Percentiles rank a stretch among this genome's conserved stretches.
Evolutionary conservation across 2,797 vertebrate species (phyloP).

Genomic region (Poecile montanus): DNA sequence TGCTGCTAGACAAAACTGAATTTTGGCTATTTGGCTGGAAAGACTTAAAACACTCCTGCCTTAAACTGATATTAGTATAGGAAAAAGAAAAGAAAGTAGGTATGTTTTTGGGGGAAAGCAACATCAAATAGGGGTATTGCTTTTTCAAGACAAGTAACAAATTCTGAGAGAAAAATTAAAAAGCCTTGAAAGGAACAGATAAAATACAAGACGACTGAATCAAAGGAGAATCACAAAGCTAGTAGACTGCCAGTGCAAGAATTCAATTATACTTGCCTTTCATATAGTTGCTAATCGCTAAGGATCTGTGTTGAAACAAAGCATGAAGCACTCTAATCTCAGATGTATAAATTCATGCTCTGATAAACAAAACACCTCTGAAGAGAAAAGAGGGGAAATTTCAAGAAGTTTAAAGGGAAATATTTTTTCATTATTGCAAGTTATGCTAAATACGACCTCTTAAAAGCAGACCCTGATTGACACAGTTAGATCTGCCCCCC

Average conservation of each 20-base stretch:
- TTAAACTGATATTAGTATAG: neutral
- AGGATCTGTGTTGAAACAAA: neutral
- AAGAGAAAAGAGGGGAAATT: neutral
- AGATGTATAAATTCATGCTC: slow-evolving; percentile 5
- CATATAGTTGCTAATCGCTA: neutral
- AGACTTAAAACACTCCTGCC: neutral
- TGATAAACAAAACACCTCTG: slow-evolving; percentile 22
- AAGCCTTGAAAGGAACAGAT: neutral
- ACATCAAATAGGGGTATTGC: neutral
- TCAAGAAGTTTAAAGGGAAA: neutral
- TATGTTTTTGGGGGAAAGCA: accelerated
- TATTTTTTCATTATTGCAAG: neutral
- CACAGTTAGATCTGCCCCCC: neutral
- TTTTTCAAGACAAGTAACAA: neutral
- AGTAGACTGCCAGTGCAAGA: neutral
- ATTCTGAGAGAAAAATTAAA: neutral
- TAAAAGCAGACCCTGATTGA: neutral
- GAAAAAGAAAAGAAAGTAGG: neutral
- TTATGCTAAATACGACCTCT: neutral
- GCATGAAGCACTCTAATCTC: neutral
- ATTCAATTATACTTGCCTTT: slow-evolving; percentile 48
- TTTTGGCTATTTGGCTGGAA: neutral
- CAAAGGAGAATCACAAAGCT: neutral
- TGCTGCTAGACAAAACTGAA: neutral
- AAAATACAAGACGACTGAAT: neutral